phyloP scores from a whole-genome alignment of 1,140 invertebrate species.

The Leptopilina boulardi region DNA sequence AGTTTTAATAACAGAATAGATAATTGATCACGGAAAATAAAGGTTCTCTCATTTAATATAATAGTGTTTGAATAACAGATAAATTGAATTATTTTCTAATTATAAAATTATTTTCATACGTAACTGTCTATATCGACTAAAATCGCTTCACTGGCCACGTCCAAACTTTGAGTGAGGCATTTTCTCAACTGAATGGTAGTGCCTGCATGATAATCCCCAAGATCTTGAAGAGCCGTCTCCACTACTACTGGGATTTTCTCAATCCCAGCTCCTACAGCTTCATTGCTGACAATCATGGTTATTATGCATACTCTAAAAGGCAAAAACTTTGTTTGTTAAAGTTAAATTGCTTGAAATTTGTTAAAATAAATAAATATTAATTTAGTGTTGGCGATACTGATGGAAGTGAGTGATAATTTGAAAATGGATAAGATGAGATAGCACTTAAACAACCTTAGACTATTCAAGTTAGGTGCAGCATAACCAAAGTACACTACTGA shows the following conservation, averaged over 20 bases:
- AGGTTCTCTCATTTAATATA: background rate
- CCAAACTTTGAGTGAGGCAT: slow-evolving; percentile 78
- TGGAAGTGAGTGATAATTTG: background rate
- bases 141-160: slow-evolving; percentile 78
- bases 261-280: slow-evolving; percentile 76
- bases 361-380: too few species aligned
- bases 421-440: slow-evolving; percentile 13
- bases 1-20: background rate
- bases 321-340: too few species aligned
- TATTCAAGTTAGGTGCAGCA: background rate
- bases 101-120: slow-evolving; percentile 55
- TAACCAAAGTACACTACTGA: background rate
- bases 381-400: too few species aligned
- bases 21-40: background rate
- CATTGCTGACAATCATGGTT: slow-evolving; percentile 79
- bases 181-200: slow-evolving; percentile 79
- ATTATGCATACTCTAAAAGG: slow-evolving; percentile 70
- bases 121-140: slow-evolving; percentile 80
- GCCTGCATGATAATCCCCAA: slow-evolving; percentile 78
- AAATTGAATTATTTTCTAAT: background rate
- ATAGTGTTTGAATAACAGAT: too few species aligned
- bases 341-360: too few species aligned
- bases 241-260: slow-evolving; percentile 76
- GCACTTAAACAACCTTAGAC: background rate
- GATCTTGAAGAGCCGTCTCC: slow-evolving; percentile 78